Evolutionary conservation across 2,888 invertebrate species (phyloP).

Genomic region (Diogma glabrata): DNA sequence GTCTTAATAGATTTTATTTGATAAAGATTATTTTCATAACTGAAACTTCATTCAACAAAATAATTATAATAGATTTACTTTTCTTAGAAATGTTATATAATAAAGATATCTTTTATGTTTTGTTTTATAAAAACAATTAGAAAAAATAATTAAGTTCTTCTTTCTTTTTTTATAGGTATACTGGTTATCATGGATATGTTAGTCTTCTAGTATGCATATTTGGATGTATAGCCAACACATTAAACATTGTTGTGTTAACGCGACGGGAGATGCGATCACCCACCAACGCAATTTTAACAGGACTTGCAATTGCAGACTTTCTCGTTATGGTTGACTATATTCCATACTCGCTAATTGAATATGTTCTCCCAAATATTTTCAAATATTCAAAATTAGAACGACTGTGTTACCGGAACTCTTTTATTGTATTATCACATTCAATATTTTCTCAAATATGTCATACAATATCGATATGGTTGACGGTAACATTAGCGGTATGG

Average conservation of each 20-base stretch:
- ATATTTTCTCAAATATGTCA: constrained; percentile 80
- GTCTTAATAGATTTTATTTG: too few relatives aligned
- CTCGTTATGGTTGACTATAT: constrained; percentile 88
- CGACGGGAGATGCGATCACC: constrained; percentile 83
- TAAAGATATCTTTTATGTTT: too few relatives aligned
- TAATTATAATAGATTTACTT: too few relatives aligned
- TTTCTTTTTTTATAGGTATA: too few relatives aligned
- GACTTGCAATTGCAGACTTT: constrained; percentile 82
- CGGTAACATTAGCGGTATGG: constrained; percentile 87
- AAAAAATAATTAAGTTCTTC: too few relatives aligned
- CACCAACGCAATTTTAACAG: constrained; percentile 84
- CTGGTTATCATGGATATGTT: constrained; percentile 83
- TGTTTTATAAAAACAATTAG: too few relatives aligned
- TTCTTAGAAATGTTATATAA: too few relatives aligned
- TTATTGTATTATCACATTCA: constrained; percentile 81
- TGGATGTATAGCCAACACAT: constrained; percentile 81
- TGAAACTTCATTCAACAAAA: too few relatives aligned
- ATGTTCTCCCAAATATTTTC: constrained; percentile 42
- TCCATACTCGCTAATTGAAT: constrained; percentile 74
- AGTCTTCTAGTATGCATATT: constrained; percentile 79
- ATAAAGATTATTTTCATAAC: too few relatives aligned
- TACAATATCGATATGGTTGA: constrained; percentile 87
- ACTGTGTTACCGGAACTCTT: constrained; percentile 62
- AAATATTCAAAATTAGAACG: constrained; percentile 39
- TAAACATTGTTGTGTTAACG: constrained; percentile 83